Evolutionary conservation across 2,888 invertebrate genomes (phyloP).

Genomic region (Eustalomyia histrio): DNA sequence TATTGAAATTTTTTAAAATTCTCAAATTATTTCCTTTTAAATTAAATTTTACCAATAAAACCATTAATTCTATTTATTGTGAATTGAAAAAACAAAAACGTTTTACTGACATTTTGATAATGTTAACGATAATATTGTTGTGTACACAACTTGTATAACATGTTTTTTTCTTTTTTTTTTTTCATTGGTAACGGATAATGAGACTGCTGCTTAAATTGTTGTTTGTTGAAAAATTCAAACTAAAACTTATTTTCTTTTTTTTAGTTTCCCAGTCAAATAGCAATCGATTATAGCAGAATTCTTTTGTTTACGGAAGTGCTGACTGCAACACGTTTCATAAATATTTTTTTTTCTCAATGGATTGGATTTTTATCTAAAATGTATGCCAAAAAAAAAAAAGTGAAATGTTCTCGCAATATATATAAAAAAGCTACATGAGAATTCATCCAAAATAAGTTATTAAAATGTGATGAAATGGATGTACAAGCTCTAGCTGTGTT

Average conservation of each 20-base stretch:
- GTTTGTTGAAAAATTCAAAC: constrained; percentile 30
- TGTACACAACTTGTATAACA: neutral
- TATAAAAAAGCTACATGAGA: no score
- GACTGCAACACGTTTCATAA: constrained; percentile 40
- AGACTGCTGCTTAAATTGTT: neutral
- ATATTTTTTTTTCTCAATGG: neutral
- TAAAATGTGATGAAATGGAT: no score
- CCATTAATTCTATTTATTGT: neutral
- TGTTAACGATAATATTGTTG: constrained; percentile 12
- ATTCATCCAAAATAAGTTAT: no score
- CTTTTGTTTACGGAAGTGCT: constrained; percentile 51
- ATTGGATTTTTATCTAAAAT: constrained; percentile 1
- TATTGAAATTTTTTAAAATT: no score
- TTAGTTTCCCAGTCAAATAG: constrained; percentile 13
- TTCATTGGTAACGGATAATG: constrained; percentile 2
- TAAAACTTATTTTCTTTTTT: neutral
- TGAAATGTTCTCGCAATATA: no score
- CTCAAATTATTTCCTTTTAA: no score
- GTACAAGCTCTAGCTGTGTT: no score
- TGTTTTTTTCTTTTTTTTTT: no score
- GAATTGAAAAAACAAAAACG: constrained; percentile 18
- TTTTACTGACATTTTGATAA: constrained; percentile 23
- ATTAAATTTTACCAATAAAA: no score
- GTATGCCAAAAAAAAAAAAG: constrained; percentile 9
- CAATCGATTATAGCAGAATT: neutral